A percentile compares a stretch with the other conserved stretches of the same genome.
phyloP scores from a whole-genome alignment of 2,113 vertebrate species.

The Mus pahari region DNA sequence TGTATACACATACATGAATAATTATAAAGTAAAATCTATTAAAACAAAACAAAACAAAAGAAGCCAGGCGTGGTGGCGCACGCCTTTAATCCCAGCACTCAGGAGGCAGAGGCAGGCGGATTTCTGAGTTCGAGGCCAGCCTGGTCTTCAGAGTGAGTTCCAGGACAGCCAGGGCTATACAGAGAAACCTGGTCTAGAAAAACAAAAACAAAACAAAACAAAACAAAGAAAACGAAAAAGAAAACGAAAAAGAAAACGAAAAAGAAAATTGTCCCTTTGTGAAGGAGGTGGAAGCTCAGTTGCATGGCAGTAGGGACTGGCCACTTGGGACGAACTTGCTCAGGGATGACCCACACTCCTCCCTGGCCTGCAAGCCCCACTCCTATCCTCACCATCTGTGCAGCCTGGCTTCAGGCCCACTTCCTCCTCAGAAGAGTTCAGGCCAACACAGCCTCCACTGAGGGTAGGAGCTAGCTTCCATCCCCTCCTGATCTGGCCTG shows the following conservation, averaged over 20 bases:
- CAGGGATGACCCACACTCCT: not conserved
- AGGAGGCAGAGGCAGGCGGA: too few relatives aligned
- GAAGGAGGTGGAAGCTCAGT: not conserved
- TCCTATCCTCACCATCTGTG: not conserved
- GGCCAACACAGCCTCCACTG: not conserved
- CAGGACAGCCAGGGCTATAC: too few relatives aligned
- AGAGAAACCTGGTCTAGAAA: too few relatives aligned
- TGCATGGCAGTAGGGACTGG: not conserved
- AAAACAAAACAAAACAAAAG: too few relatives aligned
- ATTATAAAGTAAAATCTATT: not conserved
- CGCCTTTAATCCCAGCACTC: too few relatives aligned
- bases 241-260: not conserved
- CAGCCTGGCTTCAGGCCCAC: fast-evolving
- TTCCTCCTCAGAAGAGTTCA: not conserved
- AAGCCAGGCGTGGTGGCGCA: too few relatives aligned
- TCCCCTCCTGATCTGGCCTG: not conserved
- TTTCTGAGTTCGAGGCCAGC: too few relatives aligned
- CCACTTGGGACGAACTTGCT: not conserved
- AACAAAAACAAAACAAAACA: too few relatives aligned
- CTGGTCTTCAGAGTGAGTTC: too few relatives aligned
- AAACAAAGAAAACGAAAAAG: too few relatives aligned
- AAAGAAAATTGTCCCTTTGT: not conserved
- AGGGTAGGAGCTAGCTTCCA: not conserved
- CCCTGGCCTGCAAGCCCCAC: not conserved
- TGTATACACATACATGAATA: not conserved